phyloP scores from a whole-genome alignment of 2,113 vertebrate genomes.

The Zosterops hypoxanthus region DNA sequence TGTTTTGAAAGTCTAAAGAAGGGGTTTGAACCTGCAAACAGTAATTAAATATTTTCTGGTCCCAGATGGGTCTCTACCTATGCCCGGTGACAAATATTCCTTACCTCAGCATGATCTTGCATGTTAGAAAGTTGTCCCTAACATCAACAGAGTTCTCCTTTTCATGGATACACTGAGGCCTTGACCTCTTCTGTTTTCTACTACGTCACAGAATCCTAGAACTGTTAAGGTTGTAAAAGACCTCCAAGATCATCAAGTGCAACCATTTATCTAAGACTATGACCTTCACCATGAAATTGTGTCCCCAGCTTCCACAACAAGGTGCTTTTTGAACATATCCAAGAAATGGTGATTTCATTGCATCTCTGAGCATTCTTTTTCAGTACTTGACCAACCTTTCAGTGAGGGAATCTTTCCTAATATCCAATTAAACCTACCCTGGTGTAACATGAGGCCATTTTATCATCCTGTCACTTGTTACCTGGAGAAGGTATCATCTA shows the following conservation, averaged over 20 bases:
- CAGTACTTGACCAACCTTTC: not conserved
- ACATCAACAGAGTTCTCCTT: not conserved
- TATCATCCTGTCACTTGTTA: not conserved
- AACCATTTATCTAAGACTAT: not conserved
- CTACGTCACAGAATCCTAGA: not conserved
- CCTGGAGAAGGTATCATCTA: not conserved
- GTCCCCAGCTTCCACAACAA: not conserved
- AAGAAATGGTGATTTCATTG: not conserved
- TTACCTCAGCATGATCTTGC: not conserved
- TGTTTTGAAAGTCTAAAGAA: not conserved
- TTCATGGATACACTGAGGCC: not conserved
- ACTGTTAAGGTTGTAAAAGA: not conserved
- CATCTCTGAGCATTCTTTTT: not conserved
- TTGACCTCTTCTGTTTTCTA: not conserved
- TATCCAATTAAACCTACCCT: not conserved
- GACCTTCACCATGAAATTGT: not conserved
- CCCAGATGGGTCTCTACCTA: not conserved
- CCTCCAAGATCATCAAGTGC: not conserved
- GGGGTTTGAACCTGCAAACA: not conserved
- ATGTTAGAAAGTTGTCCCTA: accelerated
- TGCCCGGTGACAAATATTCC: not conserved
- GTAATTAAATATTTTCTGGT: not conserved
- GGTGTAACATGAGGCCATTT: not conserved
- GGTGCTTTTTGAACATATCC: not conserved
- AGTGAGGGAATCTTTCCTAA: not conserved